A percentile compares a stretch with the other conserved stretches of the same genome.
phyloP scores from a whole-genome alignment of 2,888 invertebrate genomes.

The Stenotaenia linearis region DNA sequence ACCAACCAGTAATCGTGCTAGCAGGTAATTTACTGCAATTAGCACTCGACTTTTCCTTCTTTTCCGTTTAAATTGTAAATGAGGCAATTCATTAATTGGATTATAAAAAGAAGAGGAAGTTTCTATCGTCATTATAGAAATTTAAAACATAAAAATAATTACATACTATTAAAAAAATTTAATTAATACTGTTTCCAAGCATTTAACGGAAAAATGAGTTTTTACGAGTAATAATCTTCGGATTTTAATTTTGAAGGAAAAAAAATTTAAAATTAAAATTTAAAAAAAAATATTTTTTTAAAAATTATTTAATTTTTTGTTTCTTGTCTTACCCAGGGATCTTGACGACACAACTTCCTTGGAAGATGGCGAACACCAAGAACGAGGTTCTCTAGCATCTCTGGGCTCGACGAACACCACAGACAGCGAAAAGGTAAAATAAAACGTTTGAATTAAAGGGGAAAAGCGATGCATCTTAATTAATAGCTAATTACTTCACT shows the following conservation, averaged over 20 bases:
- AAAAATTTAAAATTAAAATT: no score
- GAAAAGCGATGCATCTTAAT: not conserved
- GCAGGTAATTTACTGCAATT: constrained; percentile 55
- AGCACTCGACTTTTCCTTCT: constrained; percentile 1
- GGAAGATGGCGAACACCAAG: constrained; percentile 77
- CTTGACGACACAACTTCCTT: constrained; percentile 70
- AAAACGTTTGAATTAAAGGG: not conserved
- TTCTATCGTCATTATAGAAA: no score
- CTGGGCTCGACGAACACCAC: constrained; percentile 87
- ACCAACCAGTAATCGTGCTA: constrained; percentile 68
- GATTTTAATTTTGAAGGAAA: no score
- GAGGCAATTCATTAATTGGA: not conserved
- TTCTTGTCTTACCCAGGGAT: constrained; percentile 57
- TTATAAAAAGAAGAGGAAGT: no score
- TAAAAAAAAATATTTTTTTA: not conserved
- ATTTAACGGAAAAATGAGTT: no score
- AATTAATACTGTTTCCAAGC: no score
- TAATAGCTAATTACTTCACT: no score
- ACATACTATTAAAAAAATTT: no score
- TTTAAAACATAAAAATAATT: no score
- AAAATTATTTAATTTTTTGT: not conserved
- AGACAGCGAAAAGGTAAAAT: constrained; percentile 79
- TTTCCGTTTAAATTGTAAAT: constrained; percentile 12
- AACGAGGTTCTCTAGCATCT: constrained; percentile 66
- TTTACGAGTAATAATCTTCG: no score